phyloP scores from a whole-genome alignment of 1,140 invertebrate species.

The Calephelis nemesis region DNA sequence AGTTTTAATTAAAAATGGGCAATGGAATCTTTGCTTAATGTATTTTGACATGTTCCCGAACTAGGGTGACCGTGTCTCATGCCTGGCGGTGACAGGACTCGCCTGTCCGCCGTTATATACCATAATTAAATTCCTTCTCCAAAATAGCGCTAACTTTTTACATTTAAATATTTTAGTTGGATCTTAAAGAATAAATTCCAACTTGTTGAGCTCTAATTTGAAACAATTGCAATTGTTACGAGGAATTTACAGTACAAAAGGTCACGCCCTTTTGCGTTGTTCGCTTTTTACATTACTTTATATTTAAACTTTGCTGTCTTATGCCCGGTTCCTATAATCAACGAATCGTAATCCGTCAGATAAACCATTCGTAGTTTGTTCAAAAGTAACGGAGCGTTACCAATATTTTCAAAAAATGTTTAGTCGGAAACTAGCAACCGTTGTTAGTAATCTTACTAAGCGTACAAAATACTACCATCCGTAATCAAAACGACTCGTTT shows the following conservation, averaged over 20 bases:
- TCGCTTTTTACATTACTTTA: no score
- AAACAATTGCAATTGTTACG: not conserved
- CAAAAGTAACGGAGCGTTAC: no score
- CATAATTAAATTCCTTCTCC: slow-evolving; percentile 48
- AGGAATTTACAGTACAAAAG: not conserved
- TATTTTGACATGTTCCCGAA: slow-evolving; percentile 7
- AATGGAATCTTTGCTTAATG: slow-evolving; percentile 8
- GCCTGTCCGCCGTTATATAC: slow-evolving; percentile 49
- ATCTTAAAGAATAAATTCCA: slow-evolving; percentile 6
- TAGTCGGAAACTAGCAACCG: no score
- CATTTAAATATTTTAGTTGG: slow-evolving; percentile 44
- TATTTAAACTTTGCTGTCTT: no score
- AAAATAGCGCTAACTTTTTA: slow-evolving; percentile 49
- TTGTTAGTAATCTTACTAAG: no score
- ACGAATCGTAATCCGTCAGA: no score
- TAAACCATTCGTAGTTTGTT: no score
- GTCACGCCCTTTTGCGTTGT: no score
- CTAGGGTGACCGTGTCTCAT: slow-evolving; percentile 38
- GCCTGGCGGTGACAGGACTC: slow-evolving; percentile 46
- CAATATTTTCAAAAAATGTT: no score
- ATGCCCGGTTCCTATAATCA: no score
- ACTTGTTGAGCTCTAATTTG: not conserved
- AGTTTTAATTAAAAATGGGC: slow-evolving; percentile 10
- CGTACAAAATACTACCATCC: no score
- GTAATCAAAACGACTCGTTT: no score